Evolutionary conservation across 2,113 vertebrate genomes (phyloP), one percentile per base, ranked within the genome.

Genomic region (Pao palembangensis): DNA sequence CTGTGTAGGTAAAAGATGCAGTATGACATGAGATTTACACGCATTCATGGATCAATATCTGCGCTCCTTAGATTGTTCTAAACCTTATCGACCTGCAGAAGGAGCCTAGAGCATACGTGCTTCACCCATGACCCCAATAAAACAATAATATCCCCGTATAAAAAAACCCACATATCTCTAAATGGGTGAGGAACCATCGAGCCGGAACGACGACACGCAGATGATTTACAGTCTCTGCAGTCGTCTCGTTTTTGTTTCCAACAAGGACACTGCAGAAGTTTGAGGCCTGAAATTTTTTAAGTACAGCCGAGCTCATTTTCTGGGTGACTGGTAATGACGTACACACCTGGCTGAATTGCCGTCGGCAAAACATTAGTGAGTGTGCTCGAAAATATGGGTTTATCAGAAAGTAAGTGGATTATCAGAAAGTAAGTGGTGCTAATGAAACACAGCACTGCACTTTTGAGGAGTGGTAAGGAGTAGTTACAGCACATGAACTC

Each of bases 11-110:
- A 31, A 51, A 42, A 71, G 63, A 63, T 54, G 63, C 69, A 65
- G 57, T 56, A 55, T 43, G 69, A 76, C 64, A 78, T 61, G 38
- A 72, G 67, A 83, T 86, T 76, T 82, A 80, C 58, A 43, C 55
- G 73, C 77, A 77, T 86, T 78, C 71, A 78, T 78, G 59, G 63
- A 86, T 89, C 78, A 80, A 88, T 90, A 83, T 67, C 46, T 67
- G 51, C 76, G 67, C 64, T 79, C 64, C 73, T 55, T 58, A 43
- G 61, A 56, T 63, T 69, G 67, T 58, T 77, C 69, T 49, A 67
- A 75, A 67, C 48, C 21, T 58, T 81, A 89, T 90, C 59, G 85
- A 90, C 87, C 73, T 69, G 63, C n/a, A 80, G 69, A 67, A 19
- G 60, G 41, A 62, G 73, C 46, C 44, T 50, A 49, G 71, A 78